Base-by-base conservation (phyloP, 30 jellyfish, hydroid and myxozoan species). In the Clytia hemisphaerica region DNA sequence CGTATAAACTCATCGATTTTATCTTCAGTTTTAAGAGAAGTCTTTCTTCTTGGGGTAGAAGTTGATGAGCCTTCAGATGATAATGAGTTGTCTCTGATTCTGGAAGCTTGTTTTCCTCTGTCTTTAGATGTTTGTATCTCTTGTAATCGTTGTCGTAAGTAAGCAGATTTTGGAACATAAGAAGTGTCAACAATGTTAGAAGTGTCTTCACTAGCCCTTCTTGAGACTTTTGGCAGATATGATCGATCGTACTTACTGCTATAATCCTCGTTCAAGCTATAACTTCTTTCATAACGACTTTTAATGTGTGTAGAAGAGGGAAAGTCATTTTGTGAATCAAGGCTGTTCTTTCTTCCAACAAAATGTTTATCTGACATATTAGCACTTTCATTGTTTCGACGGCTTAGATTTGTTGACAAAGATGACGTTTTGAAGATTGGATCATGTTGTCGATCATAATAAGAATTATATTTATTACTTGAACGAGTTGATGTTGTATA, bases 131-230 rank as follows among this genome's bases (percentile, higher is more conserved):
- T 37, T 10, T 37, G n/a, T 22, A 69, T 25, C 6, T 69, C 81
- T 46, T 69, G 70, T 18, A 69, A 45, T 30, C 81, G 28, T 69
- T 69, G 33, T 45, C 81, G 46, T 45, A 69, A 32, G 49, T 69
- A 69, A 9, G 81, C 81, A n/a, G 81, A 69, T 51, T 53, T 69
- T 45, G 81, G 81, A 27, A 45, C 45, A 45, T 18, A 69, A 24
- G 46, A n/a, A n/a, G n/a, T n/a, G n/a, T n/a, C n/a, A n/a, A n/a
- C n/a, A n/a, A n/a, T n/a, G 36, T 45, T 50, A 75, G 22, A 4
- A 24, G 42, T 3, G 60, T 46, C 60, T 46, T 46, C 24, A 9
- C 60, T 46, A n/a, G 19, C 24, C 60, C 60, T n/a, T 2, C 24
- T 31, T 46, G 60, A 46, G 24, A n/a, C 19, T 46, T 27, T 46